phyloP scores from a whole-genome alignment of 2,888 invertebrate genomes.

The Camponotus fellah region DNA sequence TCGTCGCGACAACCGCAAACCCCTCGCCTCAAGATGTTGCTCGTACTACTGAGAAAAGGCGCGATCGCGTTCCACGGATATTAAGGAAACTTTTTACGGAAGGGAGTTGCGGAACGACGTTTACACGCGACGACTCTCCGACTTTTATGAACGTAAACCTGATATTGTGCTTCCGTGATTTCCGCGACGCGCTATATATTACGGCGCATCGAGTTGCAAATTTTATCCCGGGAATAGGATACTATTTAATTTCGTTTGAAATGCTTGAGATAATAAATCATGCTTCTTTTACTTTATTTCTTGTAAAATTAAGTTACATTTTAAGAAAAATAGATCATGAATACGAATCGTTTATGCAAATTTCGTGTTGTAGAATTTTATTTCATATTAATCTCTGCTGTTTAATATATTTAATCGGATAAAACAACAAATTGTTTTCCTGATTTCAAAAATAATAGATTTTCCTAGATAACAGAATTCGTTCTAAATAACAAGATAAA shows the following conservation, averaged over 20 bases:
- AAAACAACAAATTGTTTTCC: background rate
- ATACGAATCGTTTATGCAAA: background rate
- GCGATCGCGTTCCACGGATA: slow-evolving; percentile 47
- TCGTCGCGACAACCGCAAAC: slow-evolving; percentile 56
- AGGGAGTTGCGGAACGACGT: slow-evolving; percentile 23
- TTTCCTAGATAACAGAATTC: background rate
- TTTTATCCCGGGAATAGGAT: slow-evolving; percentile 8
- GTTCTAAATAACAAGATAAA: background rate
- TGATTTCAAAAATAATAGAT: background rate
- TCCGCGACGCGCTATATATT: background rate
- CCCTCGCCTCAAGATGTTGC: slow-evolving; percentile 49
- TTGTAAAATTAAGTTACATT: slow-evolving; percentile 8
- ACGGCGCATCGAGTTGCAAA: background rate
- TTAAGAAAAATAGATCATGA: background rate
- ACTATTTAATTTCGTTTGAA: slow-evolving; percentile 2
- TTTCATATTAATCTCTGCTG: background rate
- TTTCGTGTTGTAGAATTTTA: background rate
- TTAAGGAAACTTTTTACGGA: slow-evolving; percentile 46
- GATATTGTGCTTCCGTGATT: slow-evolving; percentile 34
- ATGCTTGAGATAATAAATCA: background rate
- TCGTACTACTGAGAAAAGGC: slow-evolving; percentile 37
- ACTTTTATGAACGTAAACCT: slow-evolving; percentile 33
- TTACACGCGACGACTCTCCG: slow-evolving; percentile 42
- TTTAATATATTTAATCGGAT: background rate
- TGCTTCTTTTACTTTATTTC: background rate